Evolutionary conservation across 1,140 invertebrate species (phyloP).

Genomic region (Nephotettix cincticeps): DNA sequence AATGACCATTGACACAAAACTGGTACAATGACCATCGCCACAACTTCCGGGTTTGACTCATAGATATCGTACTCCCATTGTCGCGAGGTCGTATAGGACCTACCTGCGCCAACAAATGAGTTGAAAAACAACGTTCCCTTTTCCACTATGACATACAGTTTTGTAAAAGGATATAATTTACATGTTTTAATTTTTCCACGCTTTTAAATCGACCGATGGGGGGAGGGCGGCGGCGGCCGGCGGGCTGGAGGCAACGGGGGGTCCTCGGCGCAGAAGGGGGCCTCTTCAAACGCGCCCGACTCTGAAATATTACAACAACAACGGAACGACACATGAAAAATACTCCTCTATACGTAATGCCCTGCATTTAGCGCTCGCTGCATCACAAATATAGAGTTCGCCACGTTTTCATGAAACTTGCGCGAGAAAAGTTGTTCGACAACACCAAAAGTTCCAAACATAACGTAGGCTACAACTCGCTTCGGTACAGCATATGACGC

Average conservation of each 20-base stretch:
- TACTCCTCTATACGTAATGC: background rate
- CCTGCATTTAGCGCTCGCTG: conserved; percentile 17
- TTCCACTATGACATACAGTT: conserved; percentile 17
- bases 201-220: conserved; percentile 4
- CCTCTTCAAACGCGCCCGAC: conserved; percentile 8
- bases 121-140: conserved; percentile 18
- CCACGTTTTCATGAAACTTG: too few relatives aligned
- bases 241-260: background rate
- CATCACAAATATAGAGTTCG: too few relatives aligned
- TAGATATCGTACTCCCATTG: too few relatives aligned
- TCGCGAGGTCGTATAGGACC: too few relatives aligned
- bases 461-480: too few relatives aligned
- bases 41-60: too few relatives aligned
- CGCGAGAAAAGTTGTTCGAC: too few relatives aligned
- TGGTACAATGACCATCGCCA: too few relatives aligned
- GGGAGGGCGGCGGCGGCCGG: background rate
- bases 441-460: too few relatives aligned
- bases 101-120: conserved; percentile 15
- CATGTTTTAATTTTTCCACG: conserved; percentile 23
- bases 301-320: conserved; percentile 30
- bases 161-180: conserved; percentile 24
- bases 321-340: conserved; percentile 29
- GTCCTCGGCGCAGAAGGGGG: conserved; percentile 24
- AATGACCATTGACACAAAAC: too few relatives aligned
- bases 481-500: too few relatives aligned